These are phyloP conservation scores for Pollachius pollachius DNA, from an alignment of 2,113 vertebrate genomes.

Conservation along the genomic window DNA sequence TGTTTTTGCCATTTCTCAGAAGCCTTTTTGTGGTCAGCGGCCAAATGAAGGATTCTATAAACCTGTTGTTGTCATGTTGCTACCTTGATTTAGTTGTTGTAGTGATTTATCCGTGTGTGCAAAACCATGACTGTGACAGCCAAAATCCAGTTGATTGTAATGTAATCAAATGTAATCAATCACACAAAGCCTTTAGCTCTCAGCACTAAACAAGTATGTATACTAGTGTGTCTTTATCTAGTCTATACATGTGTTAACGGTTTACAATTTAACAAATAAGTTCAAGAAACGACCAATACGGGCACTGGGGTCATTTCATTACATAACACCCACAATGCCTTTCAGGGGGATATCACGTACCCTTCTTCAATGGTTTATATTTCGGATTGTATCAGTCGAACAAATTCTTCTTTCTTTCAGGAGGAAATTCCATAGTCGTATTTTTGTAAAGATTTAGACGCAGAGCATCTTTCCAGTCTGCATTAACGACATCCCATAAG, in stretches of 20 bases:
- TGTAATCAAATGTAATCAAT: neutral
- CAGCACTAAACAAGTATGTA: no score
- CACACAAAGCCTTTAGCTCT: no score
- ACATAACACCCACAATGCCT: no score
- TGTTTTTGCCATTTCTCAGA: neutral
- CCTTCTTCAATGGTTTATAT: neutral
- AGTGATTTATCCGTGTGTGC: no score
- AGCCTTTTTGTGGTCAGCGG: neutral
- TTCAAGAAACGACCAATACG: no score
- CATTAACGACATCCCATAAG: neutral
- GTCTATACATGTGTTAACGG: no score
- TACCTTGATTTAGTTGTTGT: neutral
- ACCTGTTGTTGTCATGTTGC: neutral
- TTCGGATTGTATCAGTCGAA: neutral
- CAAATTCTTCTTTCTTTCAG: no score
- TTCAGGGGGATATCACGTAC: no score
- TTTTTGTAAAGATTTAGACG: neutral
- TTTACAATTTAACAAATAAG: no score
- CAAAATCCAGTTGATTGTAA: neutral
- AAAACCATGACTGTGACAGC: neutral
- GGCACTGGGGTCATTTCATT: no score
- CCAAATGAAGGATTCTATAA: neutral
- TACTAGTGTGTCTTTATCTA: no score
- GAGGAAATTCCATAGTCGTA: neutral
- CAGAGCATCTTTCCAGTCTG: neutral